Conservation (phyloP, 2,888 invertebrate genomes). For the Steinernema carpocapsae region DNA sequence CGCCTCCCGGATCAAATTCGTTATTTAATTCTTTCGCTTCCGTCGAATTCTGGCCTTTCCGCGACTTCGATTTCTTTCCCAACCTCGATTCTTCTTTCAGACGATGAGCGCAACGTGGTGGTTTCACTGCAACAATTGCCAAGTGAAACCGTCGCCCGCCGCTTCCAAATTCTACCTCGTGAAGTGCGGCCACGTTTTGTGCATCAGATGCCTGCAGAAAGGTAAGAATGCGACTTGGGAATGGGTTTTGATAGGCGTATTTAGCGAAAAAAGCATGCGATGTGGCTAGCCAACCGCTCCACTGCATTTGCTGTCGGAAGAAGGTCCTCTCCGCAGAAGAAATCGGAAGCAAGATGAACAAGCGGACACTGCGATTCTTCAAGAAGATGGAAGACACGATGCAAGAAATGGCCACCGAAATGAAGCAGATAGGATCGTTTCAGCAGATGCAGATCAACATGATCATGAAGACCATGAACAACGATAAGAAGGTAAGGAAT, state of each 20-base stretch:
- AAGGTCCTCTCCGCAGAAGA: slow-evolving; percentile 10
- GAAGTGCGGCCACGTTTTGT: slow-evolving; percentile 22
- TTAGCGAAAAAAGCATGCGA: slow-evolving; percentile 27
- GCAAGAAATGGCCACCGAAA: slow-evolving; percentile 18
- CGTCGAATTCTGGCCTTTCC: too few relatives aligned
- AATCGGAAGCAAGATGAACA: slow-evolving; percentile 21
- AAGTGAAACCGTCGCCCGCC: background rate
- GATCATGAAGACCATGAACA: background rate
- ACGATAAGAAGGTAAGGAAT: background rate
- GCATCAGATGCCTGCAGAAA: slow-evolving; percentile 10
- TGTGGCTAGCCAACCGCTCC: background rate
- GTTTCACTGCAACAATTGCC: slow-evolving; percentile 27
- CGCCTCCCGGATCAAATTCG: too few relatives aligned
- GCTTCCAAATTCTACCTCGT: slow-evolving; percentile 5
- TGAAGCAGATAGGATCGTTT: slow-evolving; percentile 11
- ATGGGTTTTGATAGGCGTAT: background rate
- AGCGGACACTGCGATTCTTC: slow-evolving; percentile 25
- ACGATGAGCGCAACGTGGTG: slow-evolving; percentile 26
- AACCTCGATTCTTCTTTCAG: too few relatives aligned
- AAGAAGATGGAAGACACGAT: slow-evolving; percentile 25
- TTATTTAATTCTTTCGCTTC: too few relatives aligned
- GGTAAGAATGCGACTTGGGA: background rate
- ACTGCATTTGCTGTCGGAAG: slow-evolving; percentile 31
- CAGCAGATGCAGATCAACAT: slow-evolving; percentile 23
- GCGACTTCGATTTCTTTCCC: too few relatives aligned